Conservation (phyloP, 2,113 vertebrate species). For the Catharus minimus region DNA sequence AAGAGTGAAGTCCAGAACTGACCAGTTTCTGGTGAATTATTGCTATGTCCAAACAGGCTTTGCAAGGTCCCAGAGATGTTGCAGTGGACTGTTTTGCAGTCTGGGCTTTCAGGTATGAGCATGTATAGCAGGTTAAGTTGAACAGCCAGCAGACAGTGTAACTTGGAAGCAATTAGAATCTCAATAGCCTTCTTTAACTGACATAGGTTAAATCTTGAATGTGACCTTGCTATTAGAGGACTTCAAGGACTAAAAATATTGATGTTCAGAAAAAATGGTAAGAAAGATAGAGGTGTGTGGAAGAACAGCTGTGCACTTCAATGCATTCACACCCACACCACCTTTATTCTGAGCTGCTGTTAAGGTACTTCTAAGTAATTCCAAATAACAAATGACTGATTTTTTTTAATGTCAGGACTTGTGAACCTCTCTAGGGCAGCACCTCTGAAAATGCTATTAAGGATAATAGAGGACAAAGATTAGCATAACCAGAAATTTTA, state of each 20-base stretch:
- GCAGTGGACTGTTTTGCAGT: background rate
- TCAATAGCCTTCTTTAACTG: background rate
- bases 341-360: constrained; percentile 7
- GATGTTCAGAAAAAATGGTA: background rate
- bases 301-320: background rate
- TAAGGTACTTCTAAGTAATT: constrained; percentile 22
- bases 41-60: background rate
- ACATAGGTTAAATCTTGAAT: background rate
- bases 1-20: background rate
- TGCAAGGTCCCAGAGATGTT: background rate
- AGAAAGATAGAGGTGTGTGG: background rate
- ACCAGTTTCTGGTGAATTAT: background rate
- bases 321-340: background rate
- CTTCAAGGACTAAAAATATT: background rate
- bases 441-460: constrained; percentile 38
- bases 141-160: background rate
- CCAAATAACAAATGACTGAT: constrained; percentile 25
- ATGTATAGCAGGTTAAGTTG: background rate
- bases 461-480: constrained; percentile 25
- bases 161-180: background rate
- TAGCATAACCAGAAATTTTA: constrained; percentile 8
- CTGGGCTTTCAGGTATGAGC: background rate
- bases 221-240: background rate
- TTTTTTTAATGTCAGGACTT: constrained; percentile 40
- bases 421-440: background rate